Percentiles rank a stretch among this genome's conserved stretches.
phyloP scores from a whole-genome alignment of 2,113 vertebrate genomes.

The Lepidothrix coronata region DNA sequence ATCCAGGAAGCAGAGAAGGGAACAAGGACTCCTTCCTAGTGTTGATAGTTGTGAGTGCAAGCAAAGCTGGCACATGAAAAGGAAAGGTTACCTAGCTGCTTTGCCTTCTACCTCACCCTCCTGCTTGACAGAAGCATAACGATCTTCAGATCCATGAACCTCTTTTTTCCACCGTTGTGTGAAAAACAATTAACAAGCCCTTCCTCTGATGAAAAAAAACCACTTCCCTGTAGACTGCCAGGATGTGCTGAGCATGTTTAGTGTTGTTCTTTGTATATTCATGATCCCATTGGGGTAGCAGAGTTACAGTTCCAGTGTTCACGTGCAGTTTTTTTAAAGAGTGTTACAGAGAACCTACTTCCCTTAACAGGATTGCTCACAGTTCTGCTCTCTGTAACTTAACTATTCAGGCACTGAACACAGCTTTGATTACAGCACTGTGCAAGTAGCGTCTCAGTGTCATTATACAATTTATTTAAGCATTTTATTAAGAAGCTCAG shows the following conservation, averaged over 20 bases:
- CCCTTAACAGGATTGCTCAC: background rate
- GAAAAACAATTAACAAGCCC: background rate
- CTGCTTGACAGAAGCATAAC: background rate
- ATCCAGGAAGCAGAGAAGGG: background rate
- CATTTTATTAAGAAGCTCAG: constrained; percentile 54
- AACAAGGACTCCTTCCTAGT: background rate
- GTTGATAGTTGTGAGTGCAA: background rate
- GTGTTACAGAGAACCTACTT: background rate
- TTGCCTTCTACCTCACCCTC: background rate
- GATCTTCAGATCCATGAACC: background rate
- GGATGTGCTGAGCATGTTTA: background rate
- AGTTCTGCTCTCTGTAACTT: background rate
- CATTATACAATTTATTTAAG: constrained; percentile 26
- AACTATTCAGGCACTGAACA: background rate
- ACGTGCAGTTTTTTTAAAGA: background rate
- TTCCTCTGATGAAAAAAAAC: background rate
- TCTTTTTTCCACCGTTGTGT: background rate
- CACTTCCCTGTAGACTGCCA: background rate
- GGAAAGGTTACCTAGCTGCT: background rate
- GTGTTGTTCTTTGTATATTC: background rate
- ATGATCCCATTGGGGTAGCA: background rate
- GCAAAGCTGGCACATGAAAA: background rate
- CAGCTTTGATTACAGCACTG: background rate
- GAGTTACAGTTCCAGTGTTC: background rate
- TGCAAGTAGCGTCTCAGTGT: background rate